Conservation (phyloP, 2,888 invertebrate genomes). For the Papilio protenor region DNA sequence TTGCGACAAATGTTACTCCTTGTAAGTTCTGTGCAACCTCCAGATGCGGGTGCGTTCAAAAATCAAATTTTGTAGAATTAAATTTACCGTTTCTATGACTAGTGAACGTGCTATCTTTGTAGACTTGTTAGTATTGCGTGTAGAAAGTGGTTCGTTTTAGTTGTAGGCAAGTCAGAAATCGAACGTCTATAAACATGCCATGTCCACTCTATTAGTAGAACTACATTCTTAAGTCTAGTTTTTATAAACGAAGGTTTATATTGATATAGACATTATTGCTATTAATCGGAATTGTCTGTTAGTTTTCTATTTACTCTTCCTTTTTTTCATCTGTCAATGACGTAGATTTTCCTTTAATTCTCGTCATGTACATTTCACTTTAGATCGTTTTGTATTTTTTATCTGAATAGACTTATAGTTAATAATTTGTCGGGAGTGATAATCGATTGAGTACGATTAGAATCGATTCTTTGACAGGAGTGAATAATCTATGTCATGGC, state of each 20-base stretch:
- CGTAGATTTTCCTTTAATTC: no score
- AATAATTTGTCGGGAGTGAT: no score
- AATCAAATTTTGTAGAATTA: neutral
- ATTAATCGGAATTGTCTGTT: neutral
- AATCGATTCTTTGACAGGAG: no score
- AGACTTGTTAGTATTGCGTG: slow-evolving; percentile 10
- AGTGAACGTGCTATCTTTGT: slow-evolving; percentile 9
- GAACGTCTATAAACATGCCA: slow-evolving; percentile 2
- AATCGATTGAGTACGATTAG: no score
- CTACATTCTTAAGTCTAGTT: slow-evolving; percentile 24
- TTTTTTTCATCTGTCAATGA: no score
- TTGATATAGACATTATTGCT: neutral
- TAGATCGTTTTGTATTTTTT: no score
- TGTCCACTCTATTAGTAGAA: slow-evolving; percentile 24
- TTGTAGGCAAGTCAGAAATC: slow-evolving; percentile 9
- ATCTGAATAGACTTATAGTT: no score
- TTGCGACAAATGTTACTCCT: neutral
- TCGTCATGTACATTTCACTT: no score
- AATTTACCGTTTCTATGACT: neutral
- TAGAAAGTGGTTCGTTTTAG: slow-evolving; percentile 31
- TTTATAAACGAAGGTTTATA: neutral
- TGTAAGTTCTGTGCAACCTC: neutral
- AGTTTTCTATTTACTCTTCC: no score
- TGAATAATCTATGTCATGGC: no score
- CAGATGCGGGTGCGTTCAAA: neutral